Evolutionary conservation across 2,888 invertebrate species (phyloP), one percentile per base, ranked within the genome.

Genomic region (Coelogynopora nodosa): DNA sequence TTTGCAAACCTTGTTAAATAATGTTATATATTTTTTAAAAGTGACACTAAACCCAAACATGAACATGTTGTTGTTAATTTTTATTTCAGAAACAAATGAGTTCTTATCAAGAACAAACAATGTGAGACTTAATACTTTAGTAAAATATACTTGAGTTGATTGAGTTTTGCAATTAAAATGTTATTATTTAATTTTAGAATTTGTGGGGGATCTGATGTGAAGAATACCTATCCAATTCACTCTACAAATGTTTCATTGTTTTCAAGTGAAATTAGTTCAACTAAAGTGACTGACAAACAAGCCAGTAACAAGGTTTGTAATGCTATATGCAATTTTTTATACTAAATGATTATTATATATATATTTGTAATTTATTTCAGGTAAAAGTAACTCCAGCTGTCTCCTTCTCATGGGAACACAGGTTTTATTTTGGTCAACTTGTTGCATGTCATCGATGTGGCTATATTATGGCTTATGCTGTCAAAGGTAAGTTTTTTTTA

Each of bases 371-470:
- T 49, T 49, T 49, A 18, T 80, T 80, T 30, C 29, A 82, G 82
- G 29, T 82, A 1, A 82, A 29, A 82, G 31, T 82, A 27, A 82
- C 10, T 82, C 82, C 82, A n/a, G 31, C 31, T 82, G 82, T 82
- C 31, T 31, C 30, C 2, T 82, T 82, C 23, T 18, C 30, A 13
- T 82, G 82, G 82, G 82, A 82, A 31, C 30, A 82, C 30, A 30
- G 82, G n/a, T 30, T 31, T 31, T 82, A 82, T 28, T 26, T 82
- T 31, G 82, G 82, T 13, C 82, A 29, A 5, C 18, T 82, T 2
- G 31, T 82, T 26, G 82, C 82, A 82, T 30, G n/a, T 82, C 82
- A 82, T 27, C 13, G 31, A 2, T 31, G 31, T 82, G 82, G 82
- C 2, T 31, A 82, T 18, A 31, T 82, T 82, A 31, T 82, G 30